phyloP scores from a whole-genome alignment of 2,797 vertebrate species.

The Thaleichthys pacificus region DNA sequence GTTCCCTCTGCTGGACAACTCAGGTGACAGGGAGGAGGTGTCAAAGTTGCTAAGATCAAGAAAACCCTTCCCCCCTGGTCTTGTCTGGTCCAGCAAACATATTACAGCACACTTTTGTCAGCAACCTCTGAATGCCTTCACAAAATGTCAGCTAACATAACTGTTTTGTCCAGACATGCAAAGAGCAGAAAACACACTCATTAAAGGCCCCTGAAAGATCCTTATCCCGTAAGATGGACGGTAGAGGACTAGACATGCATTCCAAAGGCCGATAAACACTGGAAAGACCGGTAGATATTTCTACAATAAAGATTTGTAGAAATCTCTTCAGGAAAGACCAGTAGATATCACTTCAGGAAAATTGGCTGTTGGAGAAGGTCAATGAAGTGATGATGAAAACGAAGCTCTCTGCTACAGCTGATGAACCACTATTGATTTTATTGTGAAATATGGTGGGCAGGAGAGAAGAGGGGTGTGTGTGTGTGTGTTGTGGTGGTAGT shows the following conservation, averaged over 20 bases:
- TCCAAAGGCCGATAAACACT: background rate
- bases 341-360: conserved; percentile 24
- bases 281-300: background rate
- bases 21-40: conserved; percentile 39
- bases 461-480: conserved; percentile 45
- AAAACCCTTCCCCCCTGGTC: conserved; percentile 18
- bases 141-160: conserved; percentile 65
- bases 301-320: conserved; percentile 8
- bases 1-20: conserved; percentile 34
- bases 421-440: conserved; percentile 68
- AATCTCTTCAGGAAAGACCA: conserved; percentile 36
- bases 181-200: conserved; percentile 52
- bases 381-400: conserved; percentile 76
- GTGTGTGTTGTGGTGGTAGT: background rate
- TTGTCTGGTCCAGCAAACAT: conserved; percentile 1
- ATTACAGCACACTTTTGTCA: conserved; percentile 50
- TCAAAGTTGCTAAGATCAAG: conserved; percentile 54
- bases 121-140: conserved; percentile 49
- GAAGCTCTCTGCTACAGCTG: conserved; percentile 58
- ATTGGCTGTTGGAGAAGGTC: conserved; percentile 69
- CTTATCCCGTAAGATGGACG: background rate
- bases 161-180: conserved; percentile 29
- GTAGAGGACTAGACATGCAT: no score
- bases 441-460: conserved; percentile 67
- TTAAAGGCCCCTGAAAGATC: conserved; percentile 52